Base-by-base conservation (phyloP, 2,113 vertebrate genomes). In the Daphoenositta chrysoptera region DNA sequence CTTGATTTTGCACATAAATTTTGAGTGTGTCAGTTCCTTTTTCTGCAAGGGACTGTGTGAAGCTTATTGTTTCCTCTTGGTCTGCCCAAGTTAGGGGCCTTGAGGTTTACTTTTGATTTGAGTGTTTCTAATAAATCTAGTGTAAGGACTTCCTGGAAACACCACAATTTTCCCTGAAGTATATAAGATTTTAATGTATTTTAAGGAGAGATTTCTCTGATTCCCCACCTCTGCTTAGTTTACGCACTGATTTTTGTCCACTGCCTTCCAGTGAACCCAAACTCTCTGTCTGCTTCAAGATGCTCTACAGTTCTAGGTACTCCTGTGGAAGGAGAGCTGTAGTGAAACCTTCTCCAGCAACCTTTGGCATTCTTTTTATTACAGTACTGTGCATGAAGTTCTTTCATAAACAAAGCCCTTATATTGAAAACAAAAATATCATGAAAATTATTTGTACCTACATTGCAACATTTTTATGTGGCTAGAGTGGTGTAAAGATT, bases 1-100 rank as follows among this genome's bases (percentile, higher is more conserved):
- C 4, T 82, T 95, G 51, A 44, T 83, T 76, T 91, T 85, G 17
- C 58, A 85, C 47, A 37, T 15, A 61, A 19, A 73, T 61, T 95
- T 76, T 73, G 58, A 57, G 23, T 1, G 0, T 48, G n/a, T 39
- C 70, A 17, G 18, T 40, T 69, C 10, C 35, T 91, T 91, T n/a
- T 54, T 7, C 15, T 0, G 0, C 14, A 71, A n/a, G 37, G 26
- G 16, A 23, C 21, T 60, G 7, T 33, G 33, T n/a, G n/a, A 68
- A 82, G 1, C 31, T 87, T 71, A 13, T 78, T 83, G 73, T 22
- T 92, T 87, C 40, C 12, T 81, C 48, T 57, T 61, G 27, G 11
- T 37, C 54, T 66, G 51, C 21, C 24, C 31, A 48, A 30, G 5
- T 78, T 60, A 35, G 24, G 15, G n/a, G 8, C 6, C 5, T 23